These are phyloP conservation scores for Charanyca ferruginea DNA, from an alignment of 2,888 invertebrate genomes.

Conservation along the genomic window DNA sequence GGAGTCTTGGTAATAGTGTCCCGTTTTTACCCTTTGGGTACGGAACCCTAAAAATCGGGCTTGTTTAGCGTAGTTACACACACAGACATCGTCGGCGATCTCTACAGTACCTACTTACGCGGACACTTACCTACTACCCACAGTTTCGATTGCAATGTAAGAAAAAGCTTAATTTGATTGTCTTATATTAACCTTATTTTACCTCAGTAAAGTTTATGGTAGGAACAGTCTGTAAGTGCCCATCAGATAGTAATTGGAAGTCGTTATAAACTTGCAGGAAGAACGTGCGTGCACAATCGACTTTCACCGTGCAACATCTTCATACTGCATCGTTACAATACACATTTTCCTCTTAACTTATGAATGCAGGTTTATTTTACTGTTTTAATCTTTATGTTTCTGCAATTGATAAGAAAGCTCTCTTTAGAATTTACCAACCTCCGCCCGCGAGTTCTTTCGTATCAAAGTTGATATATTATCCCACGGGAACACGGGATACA, in stretches of 20 bases:
- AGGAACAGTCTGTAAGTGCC: constrained; percentile 9
- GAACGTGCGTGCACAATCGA: constrained; percentile 54
- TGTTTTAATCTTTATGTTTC: constrained; percentile 1
- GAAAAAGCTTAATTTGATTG: neutral
- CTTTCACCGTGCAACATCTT: constrained; percentile 61
- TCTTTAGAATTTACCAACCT: too few relatives aligned
- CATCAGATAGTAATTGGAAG: constrained; percentile 42
- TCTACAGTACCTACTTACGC: too few relatives aligned
- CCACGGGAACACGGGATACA: too few relatives aligned
- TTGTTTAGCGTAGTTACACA: too few relatives aligned
- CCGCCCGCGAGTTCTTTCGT: too few relatives aligned
- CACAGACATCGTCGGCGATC: too few relatives aligned
- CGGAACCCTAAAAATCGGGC: too few relatives aligned
- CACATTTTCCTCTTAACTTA: constrained; percentile 37
- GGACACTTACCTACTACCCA: neutral
- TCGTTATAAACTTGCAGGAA: constrained; percentile 62
- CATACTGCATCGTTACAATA: constrained; percentile 37
- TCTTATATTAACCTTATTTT: neutral
- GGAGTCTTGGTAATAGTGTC: too few relatives aligned
- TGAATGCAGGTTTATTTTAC: constrained; percentile 3
- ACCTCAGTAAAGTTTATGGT: constrained; percentile 4
- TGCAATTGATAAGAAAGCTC: too few relatives aligned
- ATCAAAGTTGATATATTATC: too few relatives aligned
- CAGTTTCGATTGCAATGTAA: neutral
- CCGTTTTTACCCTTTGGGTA: too few relatives aligned